Evolutionary conservation across 2,113 vertebrate species (phyloP).

Genomic region (Megaptera novaeangliae): DNA sequence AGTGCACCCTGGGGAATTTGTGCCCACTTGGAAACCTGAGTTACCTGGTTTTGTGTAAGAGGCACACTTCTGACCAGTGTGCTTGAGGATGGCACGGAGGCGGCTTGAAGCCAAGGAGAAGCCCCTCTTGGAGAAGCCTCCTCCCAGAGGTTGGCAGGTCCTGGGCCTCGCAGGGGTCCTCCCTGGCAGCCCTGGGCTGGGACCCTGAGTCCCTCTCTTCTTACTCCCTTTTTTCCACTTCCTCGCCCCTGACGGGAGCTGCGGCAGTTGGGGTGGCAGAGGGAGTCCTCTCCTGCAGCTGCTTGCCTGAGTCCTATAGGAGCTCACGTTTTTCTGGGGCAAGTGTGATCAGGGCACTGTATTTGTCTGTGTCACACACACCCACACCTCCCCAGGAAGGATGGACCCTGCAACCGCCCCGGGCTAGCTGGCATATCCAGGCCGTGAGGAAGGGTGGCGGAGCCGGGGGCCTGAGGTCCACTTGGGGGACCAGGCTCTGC

Average conservation of each 20-base stretch:
- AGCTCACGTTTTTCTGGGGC: background rate
- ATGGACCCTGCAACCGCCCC: background rate
- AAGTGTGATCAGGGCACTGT: background rate
- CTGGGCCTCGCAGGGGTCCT: accelerated
- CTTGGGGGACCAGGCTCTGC: background rate
- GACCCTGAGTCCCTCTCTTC: background rate
- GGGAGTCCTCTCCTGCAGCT: background rate
- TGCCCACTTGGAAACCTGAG: background rate
- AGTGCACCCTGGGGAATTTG: background rate
- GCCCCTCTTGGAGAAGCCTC: background rate
- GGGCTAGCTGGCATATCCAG: background rate
- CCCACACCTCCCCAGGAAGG: background rate
- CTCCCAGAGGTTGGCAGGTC: background rate
- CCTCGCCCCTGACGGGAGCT: background rate
- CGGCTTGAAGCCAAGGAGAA: background rate
- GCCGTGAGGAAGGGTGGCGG: background rate
- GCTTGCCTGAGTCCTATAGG: background rate
- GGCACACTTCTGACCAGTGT: background rate
- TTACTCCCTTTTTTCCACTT: background rate
- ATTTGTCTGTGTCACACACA: background rate
- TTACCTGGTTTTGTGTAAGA: background rate
- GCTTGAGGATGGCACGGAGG: background rate
- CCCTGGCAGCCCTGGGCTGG: background rate
- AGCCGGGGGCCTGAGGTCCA: background rate
- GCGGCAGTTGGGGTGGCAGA: no score